Conservation (phyloP, 2,888 invertebrate species). For the Beris chalybata region DNA sequence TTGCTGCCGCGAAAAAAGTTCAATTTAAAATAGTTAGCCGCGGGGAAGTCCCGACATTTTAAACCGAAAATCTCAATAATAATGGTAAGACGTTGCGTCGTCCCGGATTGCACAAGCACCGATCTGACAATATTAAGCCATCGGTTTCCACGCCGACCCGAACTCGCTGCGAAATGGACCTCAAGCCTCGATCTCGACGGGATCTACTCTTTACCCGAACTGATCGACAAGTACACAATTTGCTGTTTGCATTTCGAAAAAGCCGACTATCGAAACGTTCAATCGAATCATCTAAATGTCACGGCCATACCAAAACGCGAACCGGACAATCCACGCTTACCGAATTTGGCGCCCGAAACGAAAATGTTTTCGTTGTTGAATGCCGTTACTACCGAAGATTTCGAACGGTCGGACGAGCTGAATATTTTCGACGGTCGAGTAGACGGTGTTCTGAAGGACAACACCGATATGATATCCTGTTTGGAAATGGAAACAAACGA, state of each 20-base stretch:
- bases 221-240: neutral
- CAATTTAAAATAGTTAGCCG: no score
- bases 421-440: neutral
- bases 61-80: neutral
- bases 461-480: neutral
- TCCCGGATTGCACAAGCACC: constrained; percentile 5
- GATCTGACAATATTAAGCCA: constrained; percentile 17
- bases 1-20: neutral
- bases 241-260: constrained; percentile 24
- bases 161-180: neutral
- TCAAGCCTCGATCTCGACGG: neutral
- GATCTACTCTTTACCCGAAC: neutral
- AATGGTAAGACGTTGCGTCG: constrained; percentile 17
- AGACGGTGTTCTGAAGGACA: neutral
- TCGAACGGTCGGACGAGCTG: neutral
- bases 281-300: constrained; percentile 13
- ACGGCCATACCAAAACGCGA: constrained; percentile 18
- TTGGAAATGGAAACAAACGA: neutral
- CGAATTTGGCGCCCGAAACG: neutral
- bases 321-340: neutral
- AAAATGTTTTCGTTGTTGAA: neutral
- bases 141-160: neutral
- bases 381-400: neutral
- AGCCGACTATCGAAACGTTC: constrained; percentile 8
- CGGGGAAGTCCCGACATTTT: neutral